phyloP scores from a whole-genome alignment of 2,888 invertebrate genomes.

The Ditylenchus weischeri region DNA sequence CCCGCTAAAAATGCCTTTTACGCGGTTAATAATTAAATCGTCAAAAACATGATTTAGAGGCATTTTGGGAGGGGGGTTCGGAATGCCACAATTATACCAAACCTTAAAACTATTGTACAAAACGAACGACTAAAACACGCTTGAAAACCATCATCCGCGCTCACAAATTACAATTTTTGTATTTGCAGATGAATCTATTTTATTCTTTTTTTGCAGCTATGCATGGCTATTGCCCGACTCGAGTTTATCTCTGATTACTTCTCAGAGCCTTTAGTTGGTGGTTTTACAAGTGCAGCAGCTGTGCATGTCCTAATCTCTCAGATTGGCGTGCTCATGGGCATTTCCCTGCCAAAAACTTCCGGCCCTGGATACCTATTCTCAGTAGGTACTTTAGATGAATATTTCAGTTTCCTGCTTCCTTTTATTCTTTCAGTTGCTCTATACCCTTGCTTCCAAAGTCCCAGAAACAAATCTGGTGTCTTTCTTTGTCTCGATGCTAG shows the following conservation, averaged over 20 bases:
- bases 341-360: not conserved
- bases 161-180: too few relatives aligned
- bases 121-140: too few relatives aligned
- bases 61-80: too few relatives aligned
- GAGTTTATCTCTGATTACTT: slow-evolving; percentile 56
- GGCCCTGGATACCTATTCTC: slow-evolving; percentile 16
- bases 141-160: too few relatives aligned
- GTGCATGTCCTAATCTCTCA: slow-evolving; percentile 63
- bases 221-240: slow-evolving; percentile 73
- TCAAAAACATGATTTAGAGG: too few relatives aligned
- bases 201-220: slow-evolving; percentile 64
- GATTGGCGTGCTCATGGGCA: slow-evolving; percentile 60
- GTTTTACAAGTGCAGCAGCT: slow-evolving; percentile 63
- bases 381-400: not conserved
- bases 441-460: slow-evolving; percentile 7
- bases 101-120: too few relatives aligned
- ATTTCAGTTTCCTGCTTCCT: not conserved
- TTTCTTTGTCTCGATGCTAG: slow-evolving; percentile 8
- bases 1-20: too few relatives aligned
- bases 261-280: slow-evolving; percentile 60
- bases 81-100: too few relatives aligned
- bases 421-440: slow-evolving; percentile 2
- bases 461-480: slow-evolving; percentile 20
- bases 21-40: too few relatives aligned
- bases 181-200: too few relatives aligned